Evolutionary conservation across 2,113 vertebrate species (phyloP).

Genomic region (Calypte anna): DNA sequence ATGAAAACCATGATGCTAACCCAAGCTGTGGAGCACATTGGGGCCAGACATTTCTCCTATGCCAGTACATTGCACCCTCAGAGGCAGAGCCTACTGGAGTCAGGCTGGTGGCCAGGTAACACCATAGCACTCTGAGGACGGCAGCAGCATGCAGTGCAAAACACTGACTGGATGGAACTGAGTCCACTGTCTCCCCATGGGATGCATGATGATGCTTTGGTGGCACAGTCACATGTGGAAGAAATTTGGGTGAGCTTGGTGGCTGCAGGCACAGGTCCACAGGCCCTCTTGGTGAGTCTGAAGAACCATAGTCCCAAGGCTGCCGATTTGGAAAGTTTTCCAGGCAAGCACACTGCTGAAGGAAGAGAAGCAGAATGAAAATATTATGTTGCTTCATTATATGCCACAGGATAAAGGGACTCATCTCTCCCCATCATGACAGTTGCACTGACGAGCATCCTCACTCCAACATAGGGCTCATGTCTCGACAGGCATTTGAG

Average conservation of each 20-base stretch:
- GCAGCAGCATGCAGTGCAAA: rapidly evolving
- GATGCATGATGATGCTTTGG: neutral
- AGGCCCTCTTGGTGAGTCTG: neutral
- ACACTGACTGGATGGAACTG: neutral
- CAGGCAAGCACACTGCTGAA: neutral
- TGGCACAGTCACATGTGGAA: neutral
- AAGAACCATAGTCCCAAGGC: neutral
- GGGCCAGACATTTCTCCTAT: neutral
- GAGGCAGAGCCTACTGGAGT: neutral
- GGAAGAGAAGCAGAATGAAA: neutral
- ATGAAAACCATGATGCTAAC: neutral
- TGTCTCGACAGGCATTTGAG: neutral
- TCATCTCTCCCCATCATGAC: neutral
- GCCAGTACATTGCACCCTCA: neutral
- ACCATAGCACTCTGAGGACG: neutral
- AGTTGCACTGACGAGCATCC: neutral
- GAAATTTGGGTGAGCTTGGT: neutral
- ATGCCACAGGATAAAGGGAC: neutral
- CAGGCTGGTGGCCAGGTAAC: neutral
- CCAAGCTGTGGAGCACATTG: neutral
- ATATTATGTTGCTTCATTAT: neutral
- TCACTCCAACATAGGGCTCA: neutral
- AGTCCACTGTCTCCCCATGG: neutral
- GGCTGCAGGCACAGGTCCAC: neutral
- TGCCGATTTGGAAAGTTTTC: neutral